Base-by-base conservation (phyloP, 2,113 vertebrate genomes). In the Ginglymostoma cirratum region DNA sequence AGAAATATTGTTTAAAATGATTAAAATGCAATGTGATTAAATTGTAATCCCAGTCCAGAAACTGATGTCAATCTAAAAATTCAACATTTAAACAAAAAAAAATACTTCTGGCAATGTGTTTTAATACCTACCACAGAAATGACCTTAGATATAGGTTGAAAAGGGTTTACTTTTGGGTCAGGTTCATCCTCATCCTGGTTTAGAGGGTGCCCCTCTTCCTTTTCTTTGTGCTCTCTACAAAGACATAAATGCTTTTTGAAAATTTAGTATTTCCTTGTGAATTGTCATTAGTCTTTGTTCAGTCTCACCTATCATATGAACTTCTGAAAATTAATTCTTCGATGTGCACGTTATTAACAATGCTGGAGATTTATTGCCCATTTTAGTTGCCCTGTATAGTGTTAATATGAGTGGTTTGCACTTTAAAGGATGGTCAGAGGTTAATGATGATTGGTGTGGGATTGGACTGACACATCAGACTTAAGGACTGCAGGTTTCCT, bases 141-240 rank as follows among this genome's bases (percentile, higher is more conserved):
- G 15, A 99, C 97, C 94, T 97, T 97, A 96, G 97, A 97, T 96
- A 99, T 98, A 24, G 99, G 98, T 97, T 98, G 98, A 96, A 99
- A 99, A 52, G 99, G 99, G 96, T 98, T 98, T 96, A 96, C 96
- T 19, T 97, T 96, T 30, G 98, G 98, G 1, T 98, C 98, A 0
- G 96, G 69, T 23, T 98, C 97, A 15, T 98, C 98, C 52, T 96
- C 96, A 10, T 98, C 98, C 69, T 98, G 97, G 42, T 96, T 96
- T 96, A 96, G 38, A 19, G 67, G 96, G 96, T 96, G 96, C 90
- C 98, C 98, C 96, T 98, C 97, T 4, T 99, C 98, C 76, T 86
- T 97, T 96, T 99, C 98, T 97, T 97, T 97, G 96, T 97, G 97
- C 23, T 97, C 98, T 96, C 98, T 98, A 96, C 72, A 96, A 86